Conservation (phyloP, 2,888 invertebrate genomes). For the Eremobia ochroleuca region DNA sequence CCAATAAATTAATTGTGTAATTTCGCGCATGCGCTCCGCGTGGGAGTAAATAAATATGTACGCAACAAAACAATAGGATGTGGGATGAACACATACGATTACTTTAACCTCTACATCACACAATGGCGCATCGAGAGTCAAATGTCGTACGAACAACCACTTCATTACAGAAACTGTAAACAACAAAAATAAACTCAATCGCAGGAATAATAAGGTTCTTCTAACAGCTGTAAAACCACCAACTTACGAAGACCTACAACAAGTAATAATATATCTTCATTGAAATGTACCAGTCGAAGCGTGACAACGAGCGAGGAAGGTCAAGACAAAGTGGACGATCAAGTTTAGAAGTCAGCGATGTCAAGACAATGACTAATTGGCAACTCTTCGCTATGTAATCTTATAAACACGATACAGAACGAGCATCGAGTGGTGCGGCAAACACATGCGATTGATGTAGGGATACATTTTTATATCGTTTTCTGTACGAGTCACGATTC, state of each 20-base stretch:
- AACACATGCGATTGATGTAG: slow-evolving; percentile 61
- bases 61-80: slow-evolving; percentile 80
- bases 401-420: slow-evolving; percentile 64
- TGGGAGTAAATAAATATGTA: slow-evolving; percentile 74
- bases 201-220: slow-evolving; percentile 66
- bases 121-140: slow-evolving; percentile 75
- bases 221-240: slow-evolving; percentile 58
- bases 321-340: slow-evolving; percentile 69
- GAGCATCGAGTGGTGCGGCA: slow-evolving; percentile 49
- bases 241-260: slow-evolving; percentile 62
- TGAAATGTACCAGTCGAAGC: slow-evolving; percentile 60
- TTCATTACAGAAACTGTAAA: slow-evolving; percentile 60
- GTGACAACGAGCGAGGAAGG: slow-evolving; percentile 68
- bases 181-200: slow-evolving; percentile 68
- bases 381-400: slow-evolving; percentile 68
- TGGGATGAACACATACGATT: slow-evolving; percentile 78
- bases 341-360: slow-evolving; percentile 71
- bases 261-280: slow-evolving; percentile 67
- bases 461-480: slow-evolving; percentile 30
- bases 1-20: slow-evolving; percentile 73
- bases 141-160: slow-evolving; percentile 59
- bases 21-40: slow-evolving; percentile 68
- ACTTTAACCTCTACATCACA: slow-evolving; percentile 71
- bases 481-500: slow-evolving; percentile 27
- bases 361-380: slow-evolving; percentile 77